phyloP scores from a whole-genome alignment of 2,797 vertebrate species.

The Acrocephalus scirpaceus region DNA sequence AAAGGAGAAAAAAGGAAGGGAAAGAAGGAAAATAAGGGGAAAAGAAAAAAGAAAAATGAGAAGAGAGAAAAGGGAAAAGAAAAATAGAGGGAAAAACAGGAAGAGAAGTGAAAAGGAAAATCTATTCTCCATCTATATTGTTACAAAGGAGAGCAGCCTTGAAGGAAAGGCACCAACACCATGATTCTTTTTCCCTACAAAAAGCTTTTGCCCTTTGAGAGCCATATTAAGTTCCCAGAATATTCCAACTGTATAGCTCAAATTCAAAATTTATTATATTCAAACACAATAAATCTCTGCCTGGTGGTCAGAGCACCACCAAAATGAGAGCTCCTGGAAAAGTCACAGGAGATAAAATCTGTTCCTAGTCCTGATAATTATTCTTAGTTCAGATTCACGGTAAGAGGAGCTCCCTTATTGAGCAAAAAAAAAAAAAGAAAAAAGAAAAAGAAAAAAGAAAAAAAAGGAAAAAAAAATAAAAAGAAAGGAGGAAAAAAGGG shows the following conservation, averaged over 20 bases:
- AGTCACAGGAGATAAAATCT: background rate
- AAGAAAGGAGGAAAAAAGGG: background rate
- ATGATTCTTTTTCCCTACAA: background rate
- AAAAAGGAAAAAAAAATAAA: too few species aligned
- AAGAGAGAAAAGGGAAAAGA: too few species aligned
- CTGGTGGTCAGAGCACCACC: background rate
- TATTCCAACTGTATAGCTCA: background rate
- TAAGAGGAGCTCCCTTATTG: background rate
- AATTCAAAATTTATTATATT: background rate
- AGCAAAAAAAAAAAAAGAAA: background rate
- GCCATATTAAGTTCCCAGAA: background rate
- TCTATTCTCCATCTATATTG: background rate
- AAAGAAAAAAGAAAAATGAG: too few species aligned
- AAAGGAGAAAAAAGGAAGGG: background rate
- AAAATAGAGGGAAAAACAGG: background rate
- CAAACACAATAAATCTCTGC: background rate
- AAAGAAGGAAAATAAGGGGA: background rate
- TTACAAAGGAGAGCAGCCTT: background rate
- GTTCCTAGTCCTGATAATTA: background rate
- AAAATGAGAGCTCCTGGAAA: background rate
- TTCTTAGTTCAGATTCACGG: background rate
- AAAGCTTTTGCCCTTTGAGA: background rate
- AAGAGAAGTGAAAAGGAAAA: background rate
- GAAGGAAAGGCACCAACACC: fast-evolving
- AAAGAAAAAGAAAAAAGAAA: background rate